These are phyloP conservation scores for Paelopatides confundens DNA, from an alignment of 53 echinoderm and acorn worm species.

Conservation along the genomic window DNA sequence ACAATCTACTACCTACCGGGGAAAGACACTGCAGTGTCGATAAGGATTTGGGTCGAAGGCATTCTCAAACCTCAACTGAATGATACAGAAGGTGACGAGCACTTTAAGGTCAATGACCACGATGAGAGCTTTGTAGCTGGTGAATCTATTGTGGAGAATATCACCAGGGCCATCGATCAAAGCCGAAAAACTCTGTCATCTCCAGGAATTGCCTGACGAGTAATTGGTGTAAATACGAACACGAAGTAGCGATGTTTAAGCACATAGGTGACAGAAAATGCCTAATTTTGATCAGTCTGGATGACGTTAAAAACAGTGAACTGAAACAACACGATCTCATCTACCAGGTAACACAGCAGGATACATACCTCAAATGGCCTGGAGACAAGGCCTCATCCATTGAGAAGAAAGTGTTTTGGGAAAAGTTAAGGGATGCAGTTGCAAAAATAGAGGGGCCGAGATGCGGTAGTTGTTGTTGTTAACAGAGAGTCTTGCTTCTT, in stretches of 20 bases:
- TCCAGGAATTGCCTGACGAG: conserved; percentile 79
- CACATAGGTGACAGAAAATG: conserved; percentile 71
- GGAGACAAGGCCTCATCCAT: conserved; percentile 15
- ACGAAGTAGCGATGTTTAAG: conserved; percentile 82
- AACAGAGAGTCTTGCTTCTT: no score
- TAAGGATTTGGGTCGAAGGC: conserved; percentile 72
- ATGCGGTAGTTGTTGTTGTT: conserved; percentile 24
- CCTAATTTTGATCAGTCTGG: conserved; percentile 80
- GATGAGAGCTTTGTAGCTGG: conserved; percentile 78
- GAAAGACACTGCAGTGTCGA: conserved; percentile 63
- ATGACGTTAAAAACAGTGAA: conserved; percentile 72
- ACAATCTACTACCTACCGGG: conserved; percentile 48
- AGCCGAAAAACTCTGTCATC: conserved; percentile 85
- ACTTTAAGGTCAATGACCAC: conserved; percentile 73
- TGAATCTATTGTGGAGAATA: conserved; percentile 74
- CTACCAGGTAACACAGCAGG: conserved; percentile 75
- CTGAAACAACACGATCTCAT: conserved; percentile 78
- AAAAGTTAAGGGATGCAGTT: conserved; percentile 23
- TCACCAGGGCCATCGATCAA: conserved; percentile 69
- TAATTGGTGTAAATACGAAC: conserved; percentile 85
- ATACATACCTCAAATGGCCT: conserved; percentile 90
- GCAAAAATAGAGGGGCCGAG: not conserved
- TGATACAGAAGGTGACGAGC: conserved; percentile 1
- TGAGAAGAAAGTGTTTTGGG: conserved; percentile 32
- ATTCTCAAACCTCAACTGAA: conserved; percentile 62